Percentiles rank a stretch among this genome's conserved stretches.
Conservation (phyloP, 2,888 invertebrate genomes). For the Phania funesta region DNA sequence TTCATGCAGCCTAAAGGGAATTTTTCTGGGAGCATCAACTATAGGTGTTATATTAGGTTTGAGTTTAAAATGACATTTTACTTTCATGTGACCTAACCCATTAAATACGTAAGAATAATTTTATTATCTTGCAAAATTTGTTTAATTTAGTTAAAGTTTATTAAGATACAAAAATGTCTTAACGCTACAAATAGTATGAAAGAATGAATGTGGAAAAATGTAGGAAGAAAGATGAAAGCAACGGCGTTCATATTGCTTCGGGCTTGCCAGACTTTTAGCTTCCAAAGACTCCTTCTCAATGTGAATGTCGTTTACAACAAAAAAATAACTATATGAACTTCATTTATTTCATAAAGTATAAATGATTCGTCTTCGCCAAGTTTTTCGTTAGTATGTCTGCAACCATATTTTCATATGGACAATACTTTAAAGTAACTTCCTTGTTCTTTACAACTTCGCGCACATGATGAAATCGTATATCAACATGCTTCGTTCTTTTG, state of each 20-base stretch:
- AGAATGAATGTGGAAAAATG: neutral
- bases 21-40: conserved; percentile 42
- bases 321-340: neutral
- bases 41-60: conserved; percentile 12
- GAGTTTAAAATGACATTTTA: conserved; percentile 28
- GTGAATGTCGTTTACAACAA: neutral
- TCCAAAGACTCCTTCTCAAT: neutral
- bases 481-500: too few species aligned
- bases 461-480: conserved; percentile 11
- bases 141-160: neutral
- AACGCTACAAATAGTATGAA: neutral
- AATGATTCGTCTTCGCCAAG: neutral
- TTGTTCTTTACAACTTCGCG: conserved; percentile 1
- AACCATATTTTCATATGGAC: neutral
- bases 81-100: conserved; percentile 40
- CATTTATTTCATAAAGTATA: conserved; percentile 17
- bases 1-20: conserved; percentile 42
- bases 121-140: conserved; percentile 7
- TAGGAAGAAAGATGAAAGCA: neutral
- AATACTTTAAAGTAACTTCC: neutral
- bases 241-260: neutral
- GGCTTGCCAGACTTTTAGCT: neutral
- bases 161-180: neutral
- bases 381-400: conserved; percentile 29
- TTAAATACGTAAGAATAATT: conserved; percentile 47